These are phyloP conservation scores for Sebastes vulpes DNA, from an alignment of 2,797 vertebrate genomes.

Conservation along the genomic window DNA sequence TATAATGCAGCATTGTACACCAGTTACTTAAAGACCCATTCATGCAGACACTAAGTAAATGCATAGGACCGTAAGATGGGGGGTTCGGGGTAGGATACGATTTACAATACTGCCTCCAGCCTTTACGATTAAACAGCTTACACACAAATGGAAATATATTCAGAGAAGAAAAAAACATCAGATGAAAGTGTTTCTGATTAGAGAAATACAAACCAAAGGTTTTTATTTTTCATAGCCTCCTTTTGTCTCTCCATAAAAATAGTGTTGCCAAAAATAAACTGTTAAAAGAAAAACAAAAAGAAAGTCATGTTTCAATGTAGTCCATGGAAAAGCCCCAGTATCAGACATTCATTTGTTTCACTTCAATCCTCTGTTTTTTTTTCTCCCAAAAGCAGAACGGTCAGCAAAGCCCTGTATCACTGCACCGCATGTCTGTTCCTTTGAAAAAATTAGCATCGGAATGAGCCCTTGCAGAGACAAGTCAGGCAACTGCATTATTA, in stretches of 20 bases:
- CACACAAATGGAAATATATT: slow-evolving; percentile 66
- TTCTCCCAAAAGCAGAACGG: slow-evolving; percentile 72
- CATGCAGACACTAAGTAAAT: slow-evolving; percentile 81
- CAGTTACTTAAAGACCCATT: slow-evolving; percentile 84
- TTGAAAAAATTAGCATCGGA: slow-evolving; percentile 79
- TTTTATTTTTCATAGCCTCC: slow-evolving; percentile 85
- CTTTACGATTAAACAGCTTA: slow-evolving; percentile 71
- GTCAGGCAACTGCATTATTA: slow-evolving; percentile 87
- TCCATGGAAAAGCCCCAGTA: slow-evolving; percentile 84
- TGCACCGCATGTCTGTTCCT: slow-evolving; percentile 81
- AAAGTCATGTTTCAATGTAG: slow-evolving; percentile 78
- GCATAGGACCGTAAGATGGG: slow-evolving; percentile 77
- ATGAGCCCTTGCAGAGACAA: slow-evolving; percentile 88
- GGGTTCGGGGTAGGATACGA: slow-evolving; percentile 54
- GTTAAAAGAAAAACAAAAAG: slow-evolving; percentile 67
- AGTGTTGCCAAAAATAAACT: slow-evolving; percentile 86
- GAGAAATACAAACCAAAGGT: slow-evolving; percentile 89
- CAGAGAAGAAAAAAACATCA: slow-evolving; percentile 68
- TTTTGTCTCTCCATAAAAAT: slow-evolving; percentile 88
- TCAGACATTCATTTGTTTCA: slow-evolving; percentile 86
- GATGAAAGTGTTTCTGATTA: slow-evolving; percentile 80
- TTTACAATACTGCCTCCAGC: slow-evolving; percentile 73
- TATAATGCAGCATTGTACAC: slow-evolving; percentile 84
- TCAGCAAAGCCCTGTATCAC: slow-evolving; percentile 82
- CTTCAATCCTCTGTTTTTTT: slow-evolving; percentile 62